A percentile compares a stretch with the other conserved stretches of the same genome.
Evolutionary conservation across 2,797 vertebrate species (phyloP).

Genomic region (Ptychobarbus kaznakovi): DNA sequence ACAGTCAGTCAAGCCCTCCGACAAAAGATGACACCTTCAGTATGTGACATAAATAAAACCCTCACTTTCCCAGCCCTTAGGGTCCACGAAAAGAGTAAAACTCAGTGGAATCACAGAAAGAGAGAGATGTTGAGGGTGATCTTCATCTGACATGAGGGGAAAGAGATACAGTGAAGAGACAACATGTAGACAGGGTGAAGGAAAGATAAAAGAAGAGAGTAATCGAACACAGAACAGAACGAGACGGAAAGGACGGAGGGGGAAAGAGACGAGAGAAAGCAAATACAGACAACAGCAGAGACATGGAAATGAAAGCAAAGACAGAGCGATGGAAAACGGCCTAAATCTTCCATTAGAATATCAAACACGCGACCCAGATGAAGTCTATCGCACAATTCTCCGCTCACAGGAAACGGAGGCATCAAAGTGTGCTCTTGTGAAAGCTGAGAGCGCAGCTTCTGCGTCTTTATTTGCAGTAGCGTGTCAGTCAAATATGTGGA

Average conservation of each 20-base stretch:
- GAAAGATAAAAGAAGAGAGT: neutral
- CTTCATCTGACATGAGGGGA: conserved; percentile 68
- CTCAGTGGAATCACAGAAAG: conserved; percentile 26
- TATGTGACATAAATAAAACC: neutral
- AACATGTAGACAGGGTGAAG: conserved; percentile 19
- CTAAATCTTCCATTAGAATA: conserved; percentile 41
- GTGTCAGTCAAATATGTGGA: conserved; percentile 53
- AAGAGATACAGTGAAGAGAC: conserved; percentile 34
- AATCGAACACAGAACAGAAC: neutral
- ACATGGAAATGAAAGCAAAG: conserved; percentile 15
- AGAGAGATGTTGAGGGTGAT: conserved; percentile 65
- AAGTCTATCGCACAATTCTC: conserved; percentile 28
- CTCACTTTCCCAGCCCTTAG: neutral
- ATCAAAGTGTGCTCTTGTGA: conserved; percentile 64
- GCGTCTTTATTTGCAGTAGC: conserved; percentile 53
- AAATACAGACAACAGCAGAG: conserved; percentile 12
- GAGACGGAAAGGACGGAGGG: neutral
- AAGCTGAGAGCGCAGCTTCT: conserved; percentile 29
- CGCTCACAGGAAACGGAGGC: conserved; percentile 42
- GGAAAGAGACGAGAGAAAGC: conserved; percentile 13
- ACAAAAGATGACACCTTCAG: neutral
- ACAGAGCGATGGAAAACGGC: conserved; percentile 25
- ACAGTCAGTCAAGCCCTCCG: neutral
- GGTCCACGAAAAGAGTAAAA: neutral
- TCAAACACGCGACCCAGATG: conserved; percentile 49